Evolutionary conservation across 2,797 vertebrate species (phyloP).

Genomic region (Allobates femoralis): DNA sequence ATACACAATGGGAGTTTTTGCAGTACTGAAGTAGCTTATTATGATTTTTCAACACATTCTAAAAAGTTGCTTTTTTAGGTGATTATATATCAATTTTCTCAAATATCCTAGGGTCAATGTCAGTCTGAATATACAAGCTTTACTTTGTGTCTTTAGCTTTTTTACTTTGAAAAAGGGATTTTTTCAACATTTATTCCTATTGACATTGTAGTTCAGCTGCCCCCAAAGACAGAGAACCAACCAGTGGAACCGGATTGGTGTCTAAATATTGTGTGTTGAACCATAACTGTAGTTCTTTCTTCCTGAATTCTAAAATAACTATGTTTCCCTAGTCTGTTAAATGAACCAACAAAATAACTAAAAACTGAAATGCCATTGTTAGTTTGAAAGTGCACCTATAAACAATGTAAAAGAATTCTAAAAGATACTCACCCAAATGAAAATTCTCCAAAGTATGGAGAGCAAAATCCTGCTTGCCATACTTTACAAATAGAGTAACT

Average conservation of each 20-base stretch:
- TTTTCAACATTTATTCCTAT: not conserved
- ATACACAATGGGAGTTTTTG: not conserved
- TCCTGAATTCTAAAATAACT: not conserved
- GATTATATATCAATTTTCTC: not conserved
- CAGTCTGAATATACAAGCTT: not conserved
- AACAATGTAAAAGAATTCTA: not conserved
- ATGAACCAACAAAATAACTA: not conserved
- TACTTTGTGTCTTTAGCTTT: not conserved
- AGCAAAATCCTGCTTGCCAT: not conserved
- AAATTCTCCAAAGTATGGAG: not conserved
- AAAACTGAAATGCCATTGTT: not conserved
- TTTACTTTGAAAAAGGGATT: not conserved
- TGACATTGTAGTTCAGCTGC: not conserved
- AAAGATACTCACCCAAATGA: not conserved
- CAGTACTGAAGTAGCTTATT: not conserved
- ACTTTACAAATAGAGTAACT: too few relatives aligned
- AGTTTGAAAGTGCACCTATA: not conserved
- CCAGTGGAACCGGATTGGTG: not conserved
- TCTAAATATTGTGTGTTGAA: not conserved
- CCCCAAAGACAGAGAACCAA: not conserved
- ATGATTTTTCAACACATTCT: not conserved
- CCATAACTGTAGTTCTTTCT: not conserved
- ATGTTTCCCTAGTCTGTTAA: not conserved
- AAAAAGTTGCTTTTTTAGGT: not conserved
- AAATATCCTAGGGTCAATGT: not conserved